Evolutionary conservation across 2,888 invertebrate species (phyloP).

Genomic region (Drosophila leonis): DNA sequence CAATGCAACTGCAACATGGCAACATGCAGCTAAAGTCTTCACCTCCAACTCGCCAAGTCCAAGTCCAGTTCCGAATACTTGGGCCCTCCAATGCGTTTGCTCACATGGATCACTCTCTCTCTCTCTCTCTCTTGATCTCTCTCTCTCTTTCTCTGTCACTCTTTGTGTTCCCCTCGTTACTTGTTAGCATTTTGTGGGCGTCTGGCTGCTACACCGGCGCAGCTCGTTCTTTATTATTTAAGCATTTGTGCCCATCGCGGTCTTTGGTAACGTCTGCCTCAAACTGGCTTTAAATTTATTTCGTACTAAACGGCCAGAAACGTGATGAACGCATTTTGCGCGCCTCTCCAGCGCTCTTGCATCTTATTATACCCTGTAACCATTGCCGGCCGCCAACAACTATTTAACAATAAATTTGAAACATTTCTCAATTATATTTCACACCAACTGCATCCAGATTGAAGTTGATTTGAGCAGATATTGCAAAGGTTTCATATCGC

Average conservation of each 20-base stretch:
- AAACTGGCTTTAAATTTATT: conserved; percentile 58
- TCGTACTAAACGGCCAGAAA: conserved; percentile 65
- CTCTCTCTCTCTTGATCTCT: neutral
- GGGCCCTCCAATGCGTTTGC: conserved; percentile 28
- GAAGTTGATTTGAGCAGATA: neutral
- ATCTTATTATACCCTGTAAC: conserved; percentile 24
- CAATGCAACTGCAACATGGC: conserved; percentile 47
- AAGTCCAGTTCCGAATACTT: conserved; percentile 37
- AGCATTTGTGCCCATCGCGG: conserved; percentile 37
- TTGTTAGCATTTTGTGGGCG: conserved; percentile 74
- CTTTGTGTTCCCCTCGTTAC: conserved; percentile 42
- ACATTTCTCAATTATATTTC: neutral
- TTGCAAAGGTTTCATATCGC: neutral
- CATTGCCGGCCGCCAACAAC: neutral
- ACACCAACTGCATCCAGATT: neutral
- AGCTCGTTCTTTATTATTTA: conserved; percentile 49
- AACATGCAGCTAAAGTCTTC: conserved; percentile 34
- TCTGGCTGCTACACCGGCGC: conserved; percentile 41
- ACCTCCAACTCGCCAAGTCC: conserved; percentile 9
- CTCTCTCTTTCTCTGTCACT: neutral
- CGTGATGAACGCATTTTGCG: conserved; percentile 74
- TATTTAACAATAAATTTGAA: neutral
- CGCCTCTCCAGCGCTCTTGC: conserved; percentile 9
- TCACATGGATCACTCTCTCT: conserved; percentile 1
- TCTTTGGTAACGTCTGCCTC: conserved; percentile 21